A percentile compares a stretch with the other conserved stretches of the same genome.
These are phyloP conservation scores for Drosophila atripex DNA, from an alignment of 2,888 invertebrate genomes.

Conservation along the genomic window DNA sequence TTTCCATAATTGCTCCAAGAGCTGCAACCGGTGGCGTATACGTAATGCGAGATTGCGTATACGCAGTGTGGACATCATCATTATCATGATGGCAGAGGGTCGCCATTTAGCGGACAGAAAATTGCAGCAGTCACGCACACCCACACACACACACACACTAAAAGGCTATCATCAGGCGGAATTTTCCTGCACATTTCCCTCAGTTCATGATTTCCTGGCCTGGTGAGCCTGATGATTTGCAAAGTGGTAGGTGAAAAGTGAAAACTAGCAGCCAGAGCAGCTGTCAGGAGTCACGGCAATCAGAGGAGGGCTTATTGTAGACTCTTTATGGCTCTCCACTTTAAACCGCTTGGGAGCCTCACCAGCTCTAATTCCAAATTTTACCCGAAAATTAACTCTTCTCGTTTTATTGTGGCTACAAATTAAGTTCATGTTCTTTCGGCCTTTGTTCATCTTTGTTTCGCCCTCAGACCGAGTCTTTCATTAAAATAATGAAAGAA, in stretches of 20 bases:
- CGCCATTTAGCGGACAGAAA: constrained; percentile 50
- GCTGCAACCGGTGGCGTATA: constrained; percentile 34
- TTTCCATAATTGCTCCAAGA: constrained; percentile 32
- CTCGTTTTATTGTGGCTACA: constrained; percentile 43
- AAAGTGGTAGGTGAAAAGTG: constrained; percentile 39
- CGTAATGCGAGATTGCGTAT: constrained; percentile 40
- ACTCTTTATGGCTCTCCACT: constrained; percentile 10
- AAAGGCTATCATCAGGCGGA: constrained; percentile 52
- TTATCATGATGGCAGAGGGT: constrained; percentile 20
- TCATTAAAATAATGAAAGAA: constrained; percentile 72
- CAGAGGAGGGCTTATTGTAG: not conserved
- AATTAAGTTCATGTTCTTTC: constrained; percentile 63
- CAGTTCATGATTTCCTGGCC: not conserved
- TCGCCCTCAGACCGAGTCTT: constrained; percentile 43
- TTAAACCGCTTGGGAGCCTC: not conserved
- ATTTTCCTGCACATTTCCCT: constrained; percentile 11
- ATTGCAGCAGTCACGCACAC: constrained; percentile 55
- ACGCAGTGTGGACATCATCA: constrained; percentile 42
- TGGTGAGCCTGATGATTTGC: constrained; percentile 29
- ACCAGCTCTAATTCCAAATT: constrained; percentile 15
- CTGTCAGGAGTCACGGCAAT: constrained; percentile 24
- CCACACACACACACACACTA: constrained; percentile 41
- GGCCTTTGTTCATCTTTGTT: constrained; percentile 31
- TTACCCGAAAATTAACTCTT: constrained; percentile 26
- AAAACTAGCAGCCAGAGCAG: constrained; percentile 27